Evolutionary conservation across 2,113 vertebrate genomes (phyloP).

Genomic region (Sciurus niger): DNA sequence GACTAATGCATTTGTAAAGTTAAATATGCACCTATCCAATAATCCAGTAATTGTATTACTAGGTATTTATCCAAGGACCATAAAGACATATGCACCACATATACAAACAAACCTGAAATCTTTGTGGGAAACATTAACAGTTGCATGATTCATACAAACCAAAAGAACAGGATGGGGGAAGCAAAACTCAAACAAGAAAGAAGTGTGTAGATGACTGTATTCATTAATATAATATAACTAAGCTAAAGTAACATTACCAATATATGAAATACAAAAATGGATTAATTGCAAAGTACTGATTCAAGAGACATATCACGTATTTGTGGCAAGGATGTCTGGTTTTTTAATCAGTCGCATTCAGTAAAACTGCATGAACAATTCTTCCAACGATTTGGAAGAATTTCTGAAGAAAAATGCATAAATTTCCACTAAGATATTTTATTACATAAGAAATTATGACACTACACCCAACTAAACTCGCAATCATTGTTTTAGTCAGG

Average conservation of each 20-base stretch:
- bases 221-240: neutral
- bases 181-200: neutral
- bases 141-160: neutral
- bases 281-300: neutral
- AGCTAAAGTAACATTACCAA: neutral
- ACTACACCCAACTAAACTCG: neutral
- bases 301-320: neutral
- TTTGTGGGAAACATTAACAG: neutral
- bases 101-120: too few relatives aligned
- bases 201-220: neutral
- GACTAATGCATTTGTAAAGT: neutral
- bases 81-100: too few relatives aligned
- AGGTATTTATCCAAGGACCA: too few relatives aligned
- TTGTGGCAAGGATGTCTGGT: neutral
- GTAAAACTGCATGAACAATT: neutral
- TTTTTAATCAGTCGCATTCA: neutral
- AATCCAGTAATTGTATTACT: neutral
- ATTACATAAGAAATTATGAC: neutral
- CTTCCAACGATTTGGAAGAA: neutral
- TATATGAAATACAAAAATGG: neutral
- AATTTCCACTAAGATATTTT: neutral
- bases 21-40: neutral
- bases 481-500: too few relatives aligned
- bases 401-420: neutral
- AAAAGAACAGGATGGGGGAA: neutral